Evolutionary conservation across 64 coral and sea anemone species (phyloP), one percentile per base, ranked within the genome.

Genomic region (Catalaphyllia jardinei): DNA sequence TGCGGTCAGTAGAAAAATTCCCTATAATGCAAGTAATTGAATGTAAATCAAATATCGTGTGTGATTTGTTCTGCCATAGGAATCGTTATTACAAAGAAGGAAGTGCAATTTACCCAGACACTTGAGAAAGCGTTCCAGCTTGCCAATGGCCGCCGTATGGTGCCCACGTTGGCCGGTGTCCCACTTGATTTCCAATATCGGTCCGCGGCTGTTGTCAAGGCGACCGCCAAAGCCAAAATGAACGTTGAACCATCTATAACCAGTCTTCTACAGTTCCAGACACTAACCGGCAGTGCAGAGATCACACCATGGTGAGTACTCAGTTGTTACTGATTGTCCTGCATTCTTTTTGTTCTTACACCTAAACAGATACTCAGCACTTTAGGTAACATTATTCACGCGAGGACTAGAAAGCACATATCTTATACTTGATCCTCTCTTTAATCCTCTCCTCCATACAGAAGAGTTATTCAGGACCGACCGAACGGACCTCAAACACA

Each of bases 91-190:
- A 83, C 94, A 29, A 80, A 57, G 31, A 29, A 96, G 2, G 89
- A 81, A 35, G 84, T 92, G 1, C 22, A 60, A 25, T 74, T 96
- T 35, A 11, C 77, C 3, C 87, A 79, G 79, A 78, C 24, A 0
- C 4, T 89, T 6, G 82, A 91, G 31, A 89, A 96, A 31, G 90
- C 90, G 13, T 73, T 92, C 52, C 62, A 86, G 57, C 38, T 57
- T 59, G 74, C 35, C 15, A 72, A 89, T 8, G 78, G 67, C 17
- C 90, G 87, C 6, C 87, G 85, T 16, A 49, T 92, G 74, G 72
- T 89, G 22, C 94, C 94, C 14, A 96, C 94, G 5, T 60, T 96
- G 2, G 29, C 30, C 17, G 94, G 94, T 20, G 75, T 96, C 3
- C 73, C 90, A 22, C 64, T 96, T 25, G 86, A 96, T 65, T 65